Evolutionary conservation across 2,113 vertebrate species (phyloP).

Genomic region (Microcebus murinus): DNA sequence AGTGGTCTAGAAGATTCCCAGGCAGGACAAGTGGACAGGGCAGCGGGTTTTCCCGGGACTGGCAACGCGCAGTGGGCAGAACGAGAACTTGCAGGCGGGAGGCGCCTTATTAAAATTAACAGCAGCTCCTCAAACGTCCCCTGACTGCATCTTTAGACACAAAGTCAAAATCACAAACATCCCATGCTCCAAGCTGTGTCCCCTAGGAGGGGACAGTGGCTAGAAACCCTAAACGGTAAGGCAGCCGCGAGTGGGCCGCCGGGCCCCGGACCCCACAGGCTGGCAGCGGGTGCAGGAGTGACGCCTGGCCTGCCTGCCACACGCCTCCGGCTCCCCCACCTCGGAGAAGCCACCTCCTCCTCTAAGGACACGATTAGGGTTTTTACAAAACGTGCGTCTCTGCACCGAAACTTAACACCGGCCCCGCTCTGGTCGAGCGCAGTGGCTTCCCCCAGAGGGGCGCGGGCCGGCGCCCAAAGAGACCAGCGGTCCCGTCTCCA

Average conservation of each 20-base stretch:
- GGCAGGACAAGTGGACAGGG: not conserved
- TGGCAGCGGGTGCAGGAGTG: not conserved
- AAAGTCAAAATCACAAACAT: not conserved
- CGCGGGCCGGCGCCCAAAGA: fast-evolving
- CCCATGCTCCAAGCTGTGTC: not conserved
- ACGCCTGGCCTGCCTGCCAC: not conserved
- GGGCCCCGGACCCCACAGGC: not conserved
- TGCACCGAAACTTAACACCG: not conserved
- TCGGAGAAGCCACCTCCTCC: not conserved
- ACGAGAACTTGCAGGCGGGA: not conserved
- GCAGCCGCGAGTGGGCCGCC: not conserved
- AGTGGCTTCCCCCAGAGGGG: not conserved
- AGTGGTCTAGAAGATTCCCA: not conserved
- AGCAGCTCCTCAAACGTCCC: not conserved
- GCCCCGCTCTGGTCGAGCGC: not conserved
- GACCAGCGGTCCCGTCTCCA: fast-evolving
- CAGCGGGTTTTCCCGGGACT: not conserved
- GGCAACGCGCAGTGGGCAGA: fast-evolving
- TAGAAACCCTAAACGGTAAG: not conserved
- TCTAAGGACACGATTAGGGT: not conserved
- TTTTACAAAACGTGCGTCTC: not conserved
- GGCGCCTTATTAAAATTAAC: not conserved
- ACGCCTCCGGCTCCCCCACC: not conserved
- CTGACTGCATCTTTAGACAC: not conserved
- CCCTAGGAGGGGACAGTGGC: no score